Base-by-base conservation (phyloP, 2,113 vertebrate species). In the Sceloporus tristichus region DNA sequence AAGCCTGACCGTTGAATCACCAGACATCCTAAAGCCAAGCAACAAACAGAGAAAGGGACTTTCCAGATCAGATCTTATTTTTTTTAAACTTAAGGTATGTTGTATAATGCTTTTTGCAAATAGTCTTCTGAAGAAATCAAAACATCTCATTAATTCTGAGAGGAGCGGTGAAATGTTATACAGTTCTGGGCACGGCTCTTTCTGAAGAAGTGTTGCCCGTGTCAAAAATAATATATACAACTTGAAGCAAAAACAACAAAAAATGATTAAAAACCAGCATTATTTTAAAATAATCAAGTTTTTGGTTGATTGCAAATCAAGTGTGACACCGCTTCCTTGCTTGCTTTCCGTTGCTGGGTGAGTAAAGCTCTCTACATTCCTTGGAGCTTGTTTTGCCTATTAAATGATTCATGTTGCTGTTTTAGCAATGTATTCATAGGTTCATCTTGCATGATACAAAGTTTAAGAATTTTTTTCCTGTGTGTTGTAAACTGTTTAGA, bases 31-130 rank as follows among this genome's bases (percentile, higher is more conserved):
- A 40, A 88, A 40, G 59, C 73, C 62, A 77, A 83, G 73, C 80
- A 88, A 56, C 73, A 77, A 81, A 76, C 81, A 84, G 42, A 70
- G 77, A 54, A 48, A 78, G 42, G n/a, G 81, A 40, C 62, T 84
- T 88, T 84, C 73, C 14, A 38, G 27, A 70, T 54, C 59, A 88
- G 80, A 21, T 73, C 40, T 87, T 76, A 16, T 38, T 18, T 18
- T 16, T 34, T 34, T 34, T 34, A 34, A 34, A 62, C 40, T 82
- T 18, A 53, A 16, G 8, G 40, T 29, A 21, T 83, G 40, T 38
- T 56, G 42, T 56, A 29, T 14, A 23, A 16, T 3, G 1, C 62
- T 84, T 68, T 77, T 23, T 77, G 59, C 62, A 88, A 76, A 88
- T 48, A 38, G 29, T 66, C 62, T 76, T 54, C 29, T 65, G 14